Conservation (phyloP, 2,113 vertebrate species). For the Hydrolagus affinis region DNA sequence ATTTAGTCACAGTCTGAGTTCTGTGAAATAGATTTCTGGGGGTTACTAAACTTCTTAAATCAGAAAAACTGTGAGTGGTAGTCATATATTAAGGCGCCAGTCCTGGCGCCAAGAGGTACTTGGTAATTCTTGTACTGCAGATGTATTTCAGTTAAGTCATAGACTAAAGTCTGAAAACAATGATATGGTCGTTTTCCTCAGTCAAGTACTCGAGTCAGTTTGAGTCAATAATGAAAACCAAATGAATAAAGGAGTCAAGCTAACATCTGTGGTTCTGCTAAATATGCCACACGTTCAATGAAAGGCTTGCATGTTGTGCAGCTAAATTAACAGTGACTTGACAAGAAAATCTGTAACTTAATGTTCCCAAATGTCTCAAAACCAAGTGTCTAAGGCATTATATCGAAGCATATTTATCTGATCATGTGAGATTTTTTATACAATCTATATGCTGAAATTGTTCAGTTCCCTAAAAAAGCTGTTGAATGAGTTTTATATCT, state of each 20-base stretch:
- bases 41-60: constrained; percentile 55
- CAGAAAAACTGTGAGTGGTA: constrained; percentile 52
- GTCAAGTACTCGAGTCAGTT: constrained; percentile 61
- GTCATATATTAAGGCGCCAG: constrained; percentile 57
- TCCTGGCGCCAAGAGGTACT: constrained; percentile 58
- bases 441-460: background rate
- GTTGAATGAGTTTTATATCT: background rate
- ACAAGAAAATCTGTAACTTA: constrained; percentile 53
- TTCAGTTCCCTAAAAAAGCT: background rate
- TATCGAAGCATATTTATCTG: background rate
- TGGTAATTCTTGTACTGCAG: constrained; percentile 65
- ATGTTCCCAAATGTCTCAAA: constrained; percentile 26
- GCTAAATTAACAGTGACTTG: constrained; percentile 52
- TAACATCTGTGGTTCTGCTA: constrained; percentile 65
- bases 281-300: constrained; percentile 59
- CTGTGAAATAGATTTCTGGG: constrained; percentile 55
- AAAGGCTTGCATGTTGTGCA: constrained; percentile 64
- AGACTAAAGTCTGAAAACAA: constrained; percentile 69
- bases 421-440: background rate
- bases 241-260: constrained; percentile 65
- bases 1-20: constrained; percentile 50
- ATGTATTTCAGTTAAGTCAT: constrained; percentile 65
- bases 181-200: constrained; percentile 68
- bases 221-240: constrained; percentile 77
- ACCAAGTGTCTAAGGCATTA: background rate